Evolutionary conservation across 2,797 vertebrate genomes (phyloP), one percentile per base, ranked within the genome.

Genomic region (Argyrosomus regius): DNA sequence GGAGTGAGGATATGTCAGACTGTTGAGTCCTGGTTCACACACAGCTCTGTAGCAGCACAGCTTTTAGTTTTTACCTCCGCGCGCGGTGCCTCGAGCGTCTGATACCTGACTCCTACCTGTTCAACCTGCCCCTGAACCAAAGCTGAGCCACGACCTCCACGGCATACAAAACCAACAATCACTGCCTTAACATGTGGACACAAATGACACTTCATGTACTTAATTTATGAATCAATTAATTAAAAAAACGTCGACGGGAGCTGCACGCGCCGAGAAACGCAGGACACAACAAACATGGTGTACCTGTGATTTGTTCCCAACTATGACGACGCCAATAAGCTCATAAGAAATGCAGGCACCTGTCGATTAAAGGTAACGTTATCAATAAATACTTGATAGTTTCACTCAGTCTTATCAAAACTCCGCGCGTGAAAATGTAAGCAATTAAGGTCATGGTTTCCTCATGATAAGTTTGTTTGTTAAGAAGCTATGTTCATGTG

Each of bases 1-100:
- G 1, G 3, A 3, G 14, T 11, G 2, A 39, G 1, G 5, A 1
- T 9, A 10, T 5, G 1, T 11, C 0, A 1, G 22, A 6, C 3
- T 4, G 39, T 10, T 28, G 4, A 20, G 24, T 7, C 11, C 4
- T 39, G 8, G 11, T 45, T 45, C 28, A 31, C 14, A 1, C 1
- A 5, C 6, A 16, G 24, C n/a, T n/a, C n/a, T 6, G 65, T 24
- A 0, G 53, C 53, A 14, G 13, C 65, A 1, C 45, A 14, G 26
- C 9, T 57, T 28, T 1, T 5, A 14, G 24, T 17, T 39, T 20
- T 14, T 1, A 45, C 49, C 56, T 45, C 52, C 13, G 17, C 3
- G 13, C 35, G 35, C 57, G 26, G 6, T 16, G 48, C 67, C n/a
- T 46, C 28, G 28, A 17, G 26, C 46, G 4, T 3, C 26, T 5